These are phyloP conservation scores for Otus scops DNA, from an alignment of 2,797 vertebrate species.

Conservation along the genomic window DNA sequence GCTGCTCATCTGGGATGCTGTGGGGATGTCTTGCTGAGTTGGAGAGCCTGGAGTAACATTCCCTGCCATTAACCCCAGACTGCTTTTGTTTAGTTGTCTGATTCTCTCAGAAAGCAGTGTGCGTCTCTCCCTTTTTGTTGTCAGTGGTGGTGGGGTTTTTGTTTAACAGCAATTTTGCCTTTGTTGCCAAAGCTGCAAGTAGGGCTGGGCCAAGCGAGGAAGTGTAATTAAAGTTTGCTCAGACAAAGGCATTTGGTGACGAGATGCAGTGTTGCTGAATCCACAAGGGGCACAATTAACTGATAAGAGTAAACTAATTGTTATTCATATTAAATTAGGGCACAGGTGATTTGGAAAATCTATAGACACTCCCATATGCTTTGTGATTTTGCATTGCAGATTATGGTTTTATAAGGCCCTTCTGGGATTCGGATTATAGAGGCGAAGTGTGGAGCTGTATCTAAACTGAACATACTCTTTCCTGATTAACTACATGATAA, in stretches of 20 bases:
- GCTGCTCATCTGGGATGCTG: not conserved
- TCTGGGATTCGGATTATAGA: slow-evolving; percentile 62
- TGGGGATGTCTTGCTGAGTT: not conserved
- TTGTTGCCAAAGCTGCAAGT: not conserved
- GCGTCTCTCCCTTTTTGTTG: not conserved
- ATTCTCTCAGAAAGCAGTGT: not conserved
- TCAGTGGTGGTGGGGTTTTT: accelerated
- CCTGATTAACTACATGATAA: slow-evolving; percentile 71
- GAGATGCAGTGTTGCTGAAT: slow-evolving; percentile 52
- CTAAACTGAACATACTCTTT: slow-evolving; percentile 35
- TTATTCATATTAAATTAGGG: slow-evolving; percentile 79
- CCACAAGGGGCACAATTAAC: slow-evolving; percentile 70
- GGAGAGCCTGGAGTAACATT: not conserved
- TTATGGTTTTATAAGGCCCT: slow-evolving; percentile 60
- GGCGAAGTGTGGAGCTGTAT: slow-evolving; percentile 27
- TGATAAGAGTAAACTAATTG: slow-evolving; percentile 75
- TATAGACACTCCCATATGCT: slow-evolving; percentile 73
- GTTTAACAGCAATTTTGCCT: not conserved
- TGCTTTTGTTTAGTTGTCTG: not conserved
- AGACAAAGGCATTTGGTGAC: slow-evolving; percentile 46
- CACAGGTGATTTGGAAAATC: slow-evolving; percentile 75
- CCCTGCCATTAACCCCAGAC: not conserved
- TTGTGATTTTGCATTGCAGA: slow-evolving; percentile 69
- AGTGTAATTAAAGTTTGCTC: slow-evolving; percentile 58
- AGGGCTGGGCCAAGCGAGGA: not conserved